Evolutionary conservation across 1,140 invertebrate species (phyloP), one percentile per base, ranked within the genome.

Genomic region (Tribolium castaneum): DNA sequence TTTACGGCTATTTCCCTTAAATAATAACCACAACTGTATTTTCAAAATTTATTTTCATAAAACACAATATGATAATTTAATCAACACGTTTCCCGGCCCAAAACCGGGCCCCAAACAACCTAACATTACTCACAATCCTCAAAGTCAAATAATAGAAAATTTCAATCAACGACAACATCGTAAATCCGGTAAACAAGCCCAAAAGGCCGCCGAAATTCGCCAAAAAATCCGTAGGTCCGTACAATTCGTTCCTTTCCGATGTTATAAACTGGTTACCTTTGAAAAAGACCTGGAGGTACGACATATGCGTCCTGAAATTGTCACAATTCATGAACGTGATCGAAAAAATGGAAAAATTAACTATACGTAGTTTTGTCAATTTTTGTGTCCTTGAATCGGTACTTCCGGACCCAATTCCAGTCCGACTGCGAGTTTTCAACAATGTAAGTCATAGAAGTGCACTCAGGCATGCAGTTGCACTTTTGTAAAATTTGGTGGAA

Each of bases 181-280:
- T 92, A 83, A 93, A 91, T 3, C 92, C 92, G 86, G 91, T 90
- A 78, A 92, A 92, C 1, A 93, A 86, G 2, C 92, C 91, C 2
- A 92, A 87, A 19, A 92, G 86, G 62, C 91, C 91, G 2, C 92
- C 92, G 77, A 89, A 90, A 80, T 92, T 92, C 12, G 92, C 91
- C 6, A 92, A 87, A 81, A 92, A 90, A 77, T 92, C 91, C 0
- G 90, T 91, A 30, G 89, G 87, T 0, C 91, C 91, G 80, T 90
- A 92, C 0, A 92, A 83, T 81, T 92, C 90, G 0, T 89, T 91
- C 1, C 91, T 88, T 72, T 87, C 86, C 0, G 90, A 90, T 3
- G 91, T 90, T 22, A 91, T 91, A 76, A 92, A 92, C 79, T 92
- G 90, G 22, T 88, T 87, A 80, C 92, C 90, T 80, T 90, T 92